A percentile compares a stretch with the other conserved stretches of the same genome.
Conservation (phyloP, 2,797 vertebrate species). For the Valencia hispanica region DNA sequence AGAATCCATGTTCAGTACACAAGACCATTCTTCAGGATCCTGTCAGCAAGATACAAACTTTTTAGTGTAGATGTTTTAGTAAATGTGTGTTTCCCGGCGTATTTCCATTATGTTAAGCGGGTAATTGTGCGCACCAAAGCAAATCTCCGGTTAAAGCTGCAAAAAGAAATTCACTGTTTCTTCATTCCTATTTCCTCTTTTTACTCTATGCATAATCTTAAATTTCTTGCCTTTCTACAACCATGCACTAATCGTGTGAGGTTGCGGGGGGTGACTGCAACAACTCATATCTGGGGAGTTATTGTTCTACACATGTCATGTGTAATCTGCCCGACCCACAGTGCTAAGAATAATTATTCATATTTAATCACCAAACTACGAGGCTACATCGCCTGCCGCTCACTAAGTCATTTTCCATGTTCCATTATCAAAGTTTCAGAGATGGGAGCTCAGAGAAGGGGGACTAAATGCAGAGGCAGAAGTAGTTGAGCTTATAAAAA, state of each 20-base stretch:
- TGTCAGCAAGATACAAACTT: slow-evolving; percentile 52
- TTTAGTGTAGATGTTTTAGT: slow-evolving; percentile 28
- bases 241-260: slow-evolving; percentile 52
- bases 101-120: slow-evolving; percentile 59
- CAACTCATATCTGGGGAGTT: slow-evolving; percentile 75
- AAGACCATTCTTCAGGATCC: slow-evolving; percentile 52
- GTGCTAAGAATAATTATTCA: slow-evolving; percentile 84
- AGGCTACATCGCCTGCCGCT: slow-evolving; percentile 74
- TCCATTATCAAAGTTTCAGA: slow-evolving; percentile 87
- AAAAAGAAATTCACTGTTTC: slow-evolving; percentile 32
- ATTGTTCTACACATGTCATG: slow-evolving; percentile 84
- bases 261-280: slow-evolving; percentile 51
- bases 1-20: slow-evolving; percentile 73
- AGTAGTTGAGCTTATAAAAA: slow-evolving; percentile 87
- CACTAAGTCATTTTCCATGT: slow-evolving; percentile 87
- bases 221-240: slow-evolving; percentile 40
- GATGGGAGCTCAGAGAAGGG: slow-evolving; percentile 70
- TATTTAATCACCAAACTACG: slow-evolving; percentile 81
- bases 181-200: slow-evolving; percentile 38
- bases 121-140: slow-evolving; percentile 48
- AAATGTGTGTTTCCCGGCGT: slow-evolving; percentile 54
- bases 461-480: slow-evolving; percentile 84
- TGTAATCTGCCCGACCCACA: slow-evolving; percentile 81
- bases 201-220: slow-evolving; percentile 31
- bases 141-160: slow-evolving; percentile 42